These are phyloP conservation scores for Cheilosia vulpina DNA, from an alignment of 2,888 invertebrate genomes.

Conservation along the genomic window DNA sequence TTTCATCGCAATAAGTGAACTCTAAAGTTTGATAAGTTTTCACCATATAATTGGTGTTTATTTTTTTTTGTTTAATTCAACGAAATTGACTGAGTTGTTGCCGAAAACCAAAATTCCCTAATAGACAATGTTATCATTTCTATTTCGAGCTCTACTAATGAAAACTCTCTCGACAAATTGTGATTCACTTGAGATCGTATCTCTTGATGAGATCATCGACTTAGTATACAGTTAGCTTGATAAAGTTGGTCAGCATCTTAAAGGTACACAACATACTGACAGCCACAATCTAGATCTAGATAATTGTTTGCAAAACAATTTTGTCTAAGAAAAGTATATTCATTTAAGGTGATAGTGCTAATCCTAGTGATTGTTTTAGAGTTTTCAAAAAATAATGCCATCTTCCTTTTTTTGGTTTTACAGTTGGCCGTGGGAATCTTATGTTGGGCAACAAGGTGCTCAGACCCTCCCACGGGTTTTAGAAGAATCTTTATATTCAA, in stretches of 20 bases:
- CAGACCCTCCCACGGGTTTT: too few species aligned
- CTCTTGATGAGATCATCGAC: slow-evolving; percentile 41
- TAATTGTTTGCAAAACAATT: background rate
- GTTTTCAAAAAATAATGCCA: background rate
- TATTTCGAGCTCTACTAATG: slow-evolving; percentile 11
- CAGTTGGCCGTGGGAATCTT: too few species aligned
- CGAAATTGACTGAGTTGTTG: slow-evolving; percentile 12
- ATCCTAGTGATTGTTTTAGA: background rate
- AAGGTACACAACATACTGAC: background rate
- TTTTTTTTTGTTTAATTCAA: background rate
- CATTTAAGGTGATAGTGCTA: background rate
- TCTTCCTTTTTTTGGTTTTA: too few species aligned
- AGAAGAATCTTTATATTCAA: too few species aligned
- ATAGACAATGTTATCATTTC: slow-evolving; percentile 33
- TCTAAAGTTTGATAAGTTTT: too few species aligned
- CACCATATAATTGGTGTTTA: too few species aligned
- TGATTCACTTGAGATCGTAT: slow-evolving; percentile 44
- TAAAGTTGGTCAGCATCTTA: slow-evolving; percentile 1
- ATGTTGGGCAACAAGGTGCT: too few species aligned
- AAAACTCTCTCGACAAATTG: slow-evolving; percentile 11
- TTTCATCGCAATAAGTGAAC: too few species aligned
- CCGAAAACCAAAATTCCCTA: slow-evolving; percentile 20
- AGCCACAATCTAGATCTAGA: background rate
- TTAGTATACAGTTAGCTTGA: slow-evolving; percentile 10
- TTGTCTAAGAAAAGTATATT: background rate